Evolutionary conservation across 2,113 vertebrate genomes (phyloP).

Genomic region (Neolamprologus caudopunctatus): DNA sequence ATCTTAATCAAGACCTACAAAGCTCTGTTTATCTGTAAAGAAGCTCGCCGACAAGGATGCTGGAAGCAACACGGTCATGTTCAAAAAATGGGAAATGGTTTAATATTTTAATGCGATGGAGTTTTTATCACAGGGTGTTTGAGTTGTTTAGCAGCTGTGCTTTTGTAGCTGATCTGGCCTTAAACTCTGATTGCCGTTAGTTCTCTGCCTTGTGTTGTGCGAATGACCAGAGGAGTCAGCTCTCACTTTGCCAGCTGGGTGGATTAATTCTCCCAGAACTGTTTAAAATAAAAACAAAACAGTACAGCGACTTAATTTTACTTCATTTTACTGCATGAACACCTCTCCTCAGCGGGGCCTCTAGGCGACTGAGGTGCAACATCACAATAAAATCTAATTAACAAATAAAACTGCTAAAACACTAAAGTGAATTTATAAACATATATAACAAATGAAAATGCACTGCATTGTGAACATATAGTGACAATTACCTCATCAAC

Average conservation of each 20-base stretch:
- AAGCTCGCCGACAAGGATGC: background rate
- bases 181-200: background rate
- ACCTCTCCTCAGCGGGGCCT: background rate
- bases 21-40: background rate
- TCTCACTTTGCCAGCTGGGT: background rate
- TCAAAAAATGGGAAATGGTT: background rate
- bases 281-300: background rate
- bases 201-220: background rate
- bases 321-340: background rate
- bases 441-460: background rate
- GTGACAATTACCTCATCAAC: background rate
- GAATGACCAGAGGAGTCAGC: background rate
- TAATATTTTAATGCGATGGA: background rate
- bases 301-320: background rate
- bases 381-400: background rate
- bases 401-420: background rate
- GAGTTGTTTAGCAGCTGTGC: background rate
- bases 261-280: background rate
- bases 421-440: background rate
- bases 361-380: background rate
- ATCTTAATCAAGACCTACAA: conserved; percentile 41
- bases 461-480: background rate
- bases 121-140: background rate
- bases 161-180: background rate
- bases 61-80: background rate